A percentile compares a stretch with the other conserved stretches of the same genome.
Evolutionary conservation across 2,113 vertebrate genomes (phyloP).

Genomic region (Campylomormyrus numenius): DNA sequence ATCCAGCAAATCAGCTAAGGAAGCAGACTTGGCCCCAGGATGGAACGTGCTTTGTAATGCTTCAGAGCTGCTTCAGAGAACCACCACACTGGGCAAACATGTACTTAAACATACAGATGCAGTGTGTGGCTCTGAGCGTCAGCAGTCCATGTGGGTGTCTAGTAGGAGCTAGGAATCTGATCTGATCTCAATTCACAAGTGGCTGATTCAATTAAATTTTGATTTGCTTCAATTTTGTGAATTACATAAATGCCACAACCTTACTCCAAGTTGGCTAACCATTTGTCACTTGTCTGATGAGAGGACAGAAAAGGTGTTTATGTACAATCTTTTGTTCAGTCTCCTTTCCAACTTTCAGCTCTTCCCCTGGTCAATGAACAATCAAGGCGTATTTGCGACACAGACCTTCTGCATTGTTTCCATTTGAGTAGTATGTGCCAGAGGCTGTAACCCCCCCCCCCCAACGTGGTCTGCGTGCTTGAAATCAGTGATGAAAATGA

Average conservation of each 20-base stretch:
- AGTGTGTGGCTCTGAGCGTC: too few relatives aligned
- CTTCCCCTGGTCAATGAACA: too few relatives aligned
- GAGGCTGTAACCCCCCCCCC: background rate
- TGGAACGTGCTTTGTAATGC: background rate
- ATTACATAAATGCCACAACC: background rate
- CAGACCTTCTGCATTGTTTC: too few relatives aligned
- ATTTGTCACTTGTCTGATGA: background rate
- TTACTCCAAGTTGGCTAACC: background rate
- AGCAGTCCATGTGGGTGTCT: too few relatives aligned
- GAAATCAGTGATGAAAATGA: background rate
- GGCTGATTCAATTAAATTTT: too few relatives aligned
- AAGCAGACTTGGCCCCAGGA: background rate
- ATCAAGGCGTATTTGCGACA: too few relatives aligned
- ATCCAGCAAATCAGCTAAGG: background rate
- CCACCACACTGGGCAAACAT: background rate
- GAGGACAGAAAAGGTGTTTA: too few relatives aligned
- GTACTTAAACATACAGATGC: background rate
- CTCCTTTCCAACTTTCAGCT: too few relatives aligned
- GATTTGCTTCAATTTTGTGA: background rate
- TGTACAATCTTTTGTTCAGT: too few relatives aligned
- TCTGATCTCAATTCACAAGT: too few relatives aligned
- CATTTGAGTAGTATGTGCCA: background rate
- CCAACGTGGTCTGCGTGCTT: background rate
- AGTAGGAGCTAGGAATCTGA: too few relatives aligned
- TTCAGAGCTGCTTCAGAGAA: background rate